phyloP scores from a whole-genome alignment of 2,888 invertebrate species.

The Napeogenes sylphis region DNA sequence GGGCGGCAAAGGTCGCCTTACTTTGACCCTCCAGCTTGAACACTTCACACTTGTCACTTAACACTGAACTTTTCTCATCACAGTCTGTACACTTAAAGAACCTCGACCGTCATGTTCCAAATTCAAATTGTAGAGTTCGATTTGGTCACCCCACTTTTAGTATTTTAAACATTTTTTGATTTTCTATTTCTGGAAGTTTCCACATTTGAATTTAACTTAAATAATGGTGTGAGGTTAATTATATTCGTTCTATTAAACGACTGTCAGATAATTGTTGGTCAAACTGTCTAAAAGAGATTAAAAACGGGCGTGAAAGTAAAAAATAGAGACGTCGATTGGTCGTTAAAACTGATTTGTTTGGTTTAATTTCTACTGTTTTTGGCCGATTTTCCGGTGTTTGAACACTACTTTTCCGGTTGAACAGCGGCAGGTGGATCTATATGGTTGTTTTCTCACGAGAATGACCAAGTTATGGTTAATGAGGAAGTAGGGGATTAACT shows the following conservation, averaged over 20 bases:
- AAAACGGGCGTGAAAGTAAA: constrained; percentile 59
- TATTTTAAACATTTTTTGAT: background rate
- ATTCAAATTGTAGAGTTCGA: constrained; percentile 7
- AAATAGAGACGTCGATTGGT: constrained; percentile 57
- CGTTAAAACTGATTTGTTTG: constrained; percentile 58
- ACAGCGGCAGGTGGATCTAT: constrained; percentile 63
- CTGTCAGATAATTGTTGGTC: background rate
- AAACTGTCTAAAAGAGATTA: constrained; percentile 34
- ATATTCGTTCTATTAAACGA: background rate
- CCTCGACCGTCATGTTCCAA: constrained; percentile 25
- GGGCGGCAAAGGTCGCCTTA: constrained; percentile 82
- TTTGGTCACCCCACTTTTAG: constrained; percentile 7
- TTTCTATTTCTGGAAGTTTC: background rate
- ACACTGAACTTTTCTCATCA: constrained; percentile 25
- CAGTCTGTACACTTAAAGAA: constrained; percentile 34
- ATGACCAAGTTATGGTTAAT: constrained; percentile 55
- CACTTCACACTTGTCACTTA: constrained; percentile 48
- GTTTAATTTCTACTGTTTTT: constrained; percentile 70
- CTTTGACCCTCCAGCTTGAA: constrained; percentile 81
- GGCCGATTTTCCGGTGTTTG: constrained; percentile 74
- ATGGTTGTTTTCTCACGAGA: constrained; percentile 67
- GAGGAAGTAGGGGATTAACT: constrained; percentile 45
- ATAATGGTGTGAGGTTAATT: background rate
- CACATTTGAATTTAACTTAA: background rate
- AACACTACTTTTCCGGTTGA: constrained; percentile 68